Conservation (phyloP, 2,797 vertebrate species). For the Ptychobarbus kaznakovi region DNA sequence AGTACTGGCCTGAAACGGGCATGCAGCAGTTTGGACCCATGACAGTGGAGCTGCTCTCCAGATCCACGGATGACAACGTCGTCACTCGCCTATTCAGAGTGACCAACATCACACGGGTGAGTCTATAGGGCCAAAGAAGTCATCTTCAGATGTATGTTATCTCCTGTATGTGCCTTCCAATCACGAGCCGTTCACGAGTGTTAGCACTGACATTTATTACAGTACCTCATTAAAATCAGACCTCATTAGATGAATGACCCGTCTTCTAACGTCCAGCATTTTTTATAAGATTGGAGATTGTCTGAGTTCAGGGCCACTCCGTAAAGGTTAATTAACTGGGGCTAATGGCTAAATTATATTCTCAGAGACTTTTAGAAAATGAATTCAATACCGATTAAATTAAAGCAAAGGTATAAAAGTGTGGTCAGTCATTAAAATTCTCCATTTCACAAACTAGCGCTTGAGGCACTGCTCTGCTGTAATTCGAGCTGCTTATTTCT, state of each 20-base stretch:
- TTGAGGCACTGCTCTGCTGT: background rate
- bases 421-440: conserved; percentile 29
- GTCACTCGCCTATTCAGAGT: conserved; percentile 93
- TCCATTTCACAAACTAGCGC: conserved; percentile 43
- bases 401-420: conserved; percentile 35
- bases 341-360: conserved; percentile 57
- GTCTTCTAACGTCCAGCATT: conserved; percentile 31
- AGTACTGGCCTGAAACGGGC: conserved; percentile 95
- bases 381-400: conserved; percentile 36
- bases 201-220: conserved; percentile 45
- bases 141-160: background rate
- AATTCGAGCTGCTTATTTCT: conserved; percentile 2
- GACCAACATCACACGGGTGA: conserved; percentile 92
- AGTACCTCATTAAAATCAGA: conserved; percentile 42
- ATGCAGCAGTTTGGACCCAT: conserved; percentile 93
- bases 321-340: conserved; percentile 47
- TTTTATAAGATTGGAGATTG: background rate
- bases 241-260: conserved; percentile 31
- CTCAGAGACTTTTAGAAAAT: conserved; percentile 40
- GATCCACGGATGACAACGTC: conserved; percentile 87
- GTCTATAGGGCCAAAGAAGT: conserved; percentile 21
- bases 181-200: background rate
- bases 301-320: conserved; percentile 32
- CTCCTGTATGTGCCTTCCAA: background rate
- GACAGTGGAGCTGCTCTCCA: conserved; percentile 92